Evolutionary conservation across 2,113 vertebrate species (phyloP).

Genomic region (Tympanuchus pallidicinctus): DNA sequence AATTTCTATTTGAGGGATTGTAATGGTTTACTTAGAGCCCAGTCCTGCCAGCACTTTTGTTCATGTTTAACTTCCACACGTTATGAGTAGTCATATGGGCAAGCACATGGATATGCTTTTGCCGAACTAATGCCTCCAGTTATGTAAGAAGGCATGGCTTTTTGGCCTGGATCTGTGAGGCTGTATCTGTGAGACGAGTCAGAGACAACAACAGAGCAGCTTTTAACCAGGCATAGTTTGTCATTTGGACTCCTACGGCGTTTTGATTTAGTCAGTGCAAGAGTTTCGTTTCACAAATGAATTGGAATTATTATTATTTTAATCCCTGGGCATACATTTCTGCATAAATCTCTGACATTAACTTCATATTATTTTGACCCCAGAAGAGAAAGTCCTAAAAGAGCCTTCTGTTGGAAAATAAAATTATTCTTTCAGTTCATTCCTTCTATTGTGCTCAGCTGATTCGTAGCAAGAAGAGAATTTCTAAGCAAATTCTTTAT

Average conservation of each 20-base stretch:
- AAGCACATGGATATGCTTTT: neutral
- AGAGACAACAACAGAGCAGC: neutral
- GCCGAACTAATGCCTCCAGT: neutral
- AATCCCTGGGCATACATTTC: neutral
- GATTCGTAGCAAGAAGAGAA: neutral
- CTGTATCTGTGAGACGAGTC: neutral
- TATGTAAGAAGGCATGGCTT: neutral
- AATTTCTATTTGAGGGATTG: neutral
- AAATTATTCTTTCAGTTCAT: neutral
- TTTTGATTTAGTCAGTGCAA: neutral
- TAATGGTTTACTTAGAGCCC: neutral
- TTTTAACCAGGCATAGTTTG: neutral
- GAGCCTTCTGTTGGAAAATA: neutral
- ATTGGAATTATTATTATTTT: too few relatives aligned
- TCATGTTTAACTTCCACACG: conserved; percentile 13
- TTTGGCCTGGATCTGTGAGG: fast-evolving
- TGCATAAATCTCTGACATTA: neutral
- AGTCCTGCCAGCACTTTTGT: neutral
- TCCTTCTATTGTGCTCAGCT: neutral
- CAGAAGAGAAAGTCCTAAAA: neutral
- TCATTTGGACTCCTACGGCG: neutral
- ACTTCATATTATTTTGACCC: neutral
- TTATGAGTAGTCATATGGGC: neutral
- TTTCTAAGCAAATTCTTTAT: neutral
- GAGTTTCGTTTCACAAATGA: neutral